A percentile compares a stretch with the other conserved stretches of the same genome.
phyloP scores from a whole-genome alignment of 2,888 invertebrate genomes.

The Nemapogon koenigi region DNA sequence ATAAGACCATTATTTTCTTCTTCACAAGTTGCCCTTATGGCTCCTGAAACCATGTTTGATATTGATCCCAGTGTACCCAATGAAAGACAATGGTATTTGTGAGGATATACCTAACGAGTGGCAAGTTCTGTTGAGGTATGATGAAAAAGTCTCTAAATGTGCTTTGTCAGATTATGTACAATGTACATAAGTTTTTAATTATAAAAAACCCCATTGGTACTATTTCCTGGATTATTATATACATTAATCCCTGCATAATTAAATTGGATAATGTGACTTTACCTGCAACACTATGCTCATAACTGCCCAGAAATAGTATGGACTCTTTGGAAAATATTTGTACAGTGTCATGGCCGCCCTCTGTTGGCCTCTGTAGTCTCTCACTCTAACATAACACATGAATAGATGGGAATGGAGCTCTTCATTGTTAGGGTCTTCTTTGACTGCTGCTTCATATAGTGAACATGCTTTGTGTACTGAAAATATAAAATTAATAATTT shows the following conservation, averaged over 20 bases:
- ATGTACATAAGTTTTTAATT: too few relatives aligned
- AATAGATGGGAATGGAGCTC: conserved; percentile 93
- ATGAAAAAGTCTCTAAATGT: too few relatives aligned
- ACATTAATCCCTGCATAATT: background rate
- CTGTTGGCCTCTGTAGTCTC: conserved; percentile 90
- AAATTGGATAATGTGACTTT: conserved; percentile 2
- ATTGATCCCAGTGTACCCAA: too few relatives aligned
- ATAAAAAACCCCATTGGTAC: conserved; percentile 9
- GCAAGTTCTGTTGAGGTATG: too few relatives aligned
- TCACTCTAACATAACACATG: conserved; percentile 92
- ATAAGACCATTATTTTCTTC: too few relatives aligned
- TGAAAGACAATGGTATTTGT: too few relatives aligned
- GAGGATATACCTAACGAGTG: too few relatives aligned
- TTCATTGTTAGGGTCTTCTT: conserved; percentile 86
- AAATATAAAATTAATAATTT: conserved; percentile 15
- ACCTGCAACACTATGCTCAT: conserved; percentile 97
- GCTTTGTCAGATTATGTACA: too few relatives aligned
- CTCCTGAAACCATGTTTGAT: too few relatives aligned
- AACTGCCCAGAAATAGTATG: conserved; percentile 98
- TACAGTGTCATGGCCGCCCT: conserved; percentile 88
- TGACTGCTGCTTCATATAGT: conserved; percentile 88
- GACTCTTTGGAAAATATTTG: conserved; percentile 91
- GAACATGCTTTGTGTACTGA: conserved; percentile 88
- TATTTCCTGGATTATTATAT: conserved; percentile 2
- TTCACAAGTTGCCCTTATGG: too few relatives aligned